phyloP scores from a whole-genome alignment of 2,113 vertebrate species.

The Nipponia nippon region DNA sequence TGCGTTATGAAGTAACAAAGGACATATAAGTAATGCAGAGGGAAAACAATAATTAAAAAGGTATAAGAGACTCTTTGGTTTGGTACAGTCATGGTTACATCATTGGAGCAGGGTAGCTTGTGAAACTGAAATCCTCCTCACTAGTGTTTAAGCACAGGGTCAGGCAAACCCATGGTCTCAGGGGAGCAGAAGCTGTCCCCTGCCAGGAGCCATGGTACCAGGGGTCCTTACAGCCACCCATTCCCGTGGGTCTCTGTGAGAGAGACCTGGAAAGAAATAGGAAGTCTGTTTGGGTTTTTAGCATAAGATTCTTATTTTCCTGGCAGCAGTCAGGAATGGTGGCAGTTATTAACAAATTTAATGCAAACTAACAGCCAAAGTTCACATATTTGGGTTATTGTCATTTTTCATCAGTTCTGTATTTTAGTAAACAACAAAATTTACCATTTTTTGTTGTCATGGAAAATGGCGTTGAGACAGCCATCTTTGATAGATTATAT shows the following conservation, averaged over 20 bases:
- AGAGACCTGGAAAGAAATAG: background rate
- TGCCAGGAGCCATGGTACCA: rapidly evolving
- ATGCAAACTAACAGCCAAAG: background rate
- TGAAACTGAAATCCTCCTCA: background rate
- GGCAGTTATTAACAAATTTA: background rate
- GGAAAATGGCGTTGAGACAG: background rate
- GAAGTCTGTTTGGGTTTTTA: background rate
- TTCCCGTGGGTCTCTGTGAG: background rate
- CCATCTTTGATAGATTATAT: background rate
- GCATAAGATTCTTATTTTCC: background rate
- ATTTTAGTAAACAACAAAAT: background rate
- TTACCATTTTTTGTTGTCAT: background rate
- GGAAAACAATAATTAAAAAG: background rate
- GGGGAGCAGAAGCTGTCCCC: background rate
- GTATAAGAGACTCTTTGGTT: background rate
- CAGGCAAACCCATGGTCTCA: background rate
- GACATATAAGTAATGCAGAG: background rate
- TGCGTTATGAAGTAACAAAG: background rate
- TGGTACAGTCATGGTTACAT: background rate
- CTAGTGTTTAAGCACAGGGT: background rate
- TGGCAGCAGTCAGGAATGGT: background rate
- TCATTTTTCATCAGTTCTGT: background rate
- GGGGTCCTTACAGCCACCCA: background rate
- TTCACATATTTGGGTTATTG: background rate
- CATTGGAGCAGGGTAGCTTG: background rate